Percentiles rank a stretch among this genome's conserved stretches.
These are phyloP conservation scores for Sciurus niger DNA, from an alignment of 2,113 vertebrate species.

Conservation along the genomic window DNA sequence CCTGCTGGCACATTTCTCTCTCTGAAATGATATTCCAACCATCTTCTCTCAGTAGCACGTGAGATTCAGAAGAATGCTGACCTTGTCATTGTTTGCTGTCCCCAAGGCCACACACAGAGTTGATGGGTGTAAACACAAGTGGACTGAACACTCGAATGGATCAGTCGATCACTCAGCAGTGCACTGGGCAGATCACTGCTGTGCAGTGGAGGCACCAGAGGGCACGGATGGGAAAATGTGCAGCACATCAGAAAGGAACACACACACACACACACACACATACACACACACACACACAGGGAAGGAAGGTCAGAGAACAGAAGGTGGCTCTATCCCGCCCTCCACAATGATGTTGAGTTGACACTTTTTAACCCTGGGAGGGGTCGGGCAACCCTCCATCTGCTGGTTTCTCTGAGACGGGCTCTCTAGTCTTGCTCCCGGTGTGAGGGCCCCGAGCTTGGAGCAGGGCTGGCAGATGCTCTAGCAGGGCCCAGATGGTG, in stretches of 20 bases:
- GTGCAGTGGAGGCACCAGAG: neutral
- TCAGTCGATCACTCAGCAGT: neutral
- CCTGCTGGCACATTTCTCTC: neutral
- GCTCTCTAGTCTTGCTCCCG: neutral
- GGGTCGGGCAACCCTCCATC: slow-evolving; percentile 13
- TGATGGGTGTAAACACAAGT: no score
- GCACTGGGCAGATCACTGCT: neutral
- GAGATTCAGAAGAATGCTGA: neutral
- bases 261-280: neutral
- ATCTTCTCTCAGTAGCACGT: neutral
- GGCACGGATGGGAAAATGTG: neutral
- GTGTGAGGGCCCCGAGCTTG: neutral
- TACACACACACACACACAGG: no score
- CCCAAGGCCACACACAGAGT: no score
- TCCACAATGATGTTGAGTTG: neutral
- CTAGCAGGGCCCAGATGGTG: slow-evolving; percentile 59
- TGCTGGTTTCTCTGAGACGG: neutral
- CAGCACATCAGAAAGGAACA: neutral
- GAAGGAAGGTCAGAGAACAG: neutral
- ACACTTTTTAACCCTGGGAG: slow-evolving; percentile 40
- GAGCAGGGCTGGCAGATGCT: slow-evolving; percentile 55
- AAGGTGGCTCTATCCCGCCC: neutral
- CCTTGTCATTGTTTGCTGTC: no score
- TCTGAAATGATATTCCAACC: neutral
- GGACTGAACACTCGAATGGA: no score